Evolutionary conservation across 2,113 vertebrate genomes (phyloP).

Genomic region (Phylloscopus trochilus): DNA sequence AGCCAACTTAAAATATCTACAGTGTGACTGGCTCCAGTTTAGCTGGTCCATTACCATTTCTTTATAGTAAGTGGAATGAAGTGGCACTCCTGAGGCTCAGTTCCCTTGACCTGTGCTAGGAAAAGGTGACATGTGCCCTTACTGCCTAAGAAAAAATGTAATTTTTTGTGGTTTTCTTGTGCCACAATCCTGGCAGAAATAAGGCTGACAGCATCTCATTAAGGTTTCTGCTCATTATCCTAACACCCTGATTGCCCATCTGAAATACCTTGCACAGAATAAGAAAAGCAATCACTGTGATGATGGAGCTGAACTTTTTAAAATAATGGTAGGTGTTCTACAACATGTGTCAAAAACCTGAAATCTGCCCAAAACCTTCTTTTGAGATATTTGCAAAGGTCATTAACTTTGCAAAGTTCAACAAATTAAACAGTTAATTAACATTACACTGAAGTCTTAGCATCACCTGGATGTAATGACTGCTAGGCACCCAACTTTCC

Average conservation of each 20-base stretch:
- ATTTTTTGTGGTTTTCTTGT: background rate
- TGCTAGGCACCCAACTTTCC: background rate
- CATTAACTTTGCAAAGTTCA: background rate
- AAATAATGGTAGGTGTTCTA: background rate
- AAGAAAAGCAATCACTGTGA: background rate
- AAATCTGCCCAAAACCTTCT: background rate
- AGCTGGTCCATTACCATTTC: background rate
- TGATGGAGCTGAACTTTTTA: background rate
- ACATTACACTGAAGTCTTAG: background rate
- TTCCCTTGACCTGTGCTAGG: background rate
- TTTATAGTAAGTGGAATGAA: background rate
- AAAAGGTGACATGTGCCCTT: background rate
- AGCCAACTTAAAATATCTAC: background rate
- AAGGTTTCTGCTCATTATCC: background rate
- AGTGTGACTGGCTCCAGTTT: background rate
- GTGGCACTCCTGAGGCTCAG: background rate
- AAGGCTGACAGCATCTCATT: background rate
- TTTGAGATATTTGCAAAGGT: background rate
- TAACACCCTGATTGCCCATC: background rate
- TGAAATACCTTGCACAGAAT: background rate
- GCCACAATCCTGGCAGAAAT: background rate
- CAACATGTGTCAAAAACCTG: background rate
- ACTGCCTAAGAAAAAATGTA: background rate
- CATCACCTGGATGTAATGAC: background rate
- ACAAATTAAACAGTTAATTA: background rate